Conservation (phyloP, 2,113 vertebrate genomes). For the Pogonocichla stellata region DNA sequence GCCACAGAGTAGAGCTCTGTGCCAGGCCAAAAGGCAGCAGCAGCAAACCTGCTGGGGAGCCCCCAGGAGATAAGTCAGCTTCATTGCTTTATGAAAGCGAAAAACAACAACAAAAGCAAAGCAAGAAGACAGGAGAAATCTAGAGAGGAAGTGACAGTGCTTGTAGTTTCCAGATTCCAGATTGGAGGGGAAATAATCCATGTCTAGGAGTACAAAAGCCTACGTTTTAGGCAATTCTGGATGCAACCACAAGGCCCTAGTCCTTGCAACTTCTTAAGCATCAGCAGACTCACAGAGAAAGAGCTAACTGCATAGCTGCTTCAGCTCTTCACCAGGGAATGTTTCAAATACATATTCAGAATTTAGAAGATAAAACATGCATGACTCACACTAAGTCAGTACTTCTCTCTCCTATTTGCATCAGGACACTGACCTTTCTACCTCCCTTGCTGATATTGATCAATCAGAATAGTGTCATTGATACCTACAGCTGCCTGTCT, state of each 20-base stretch:
- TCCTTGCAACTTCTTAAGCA: neutral
- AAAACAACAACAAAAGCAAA: neutral
- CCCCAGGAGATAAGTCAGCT: neutral
- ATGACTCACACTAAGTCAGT: neutral
- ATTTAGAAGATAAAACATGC: neutral
- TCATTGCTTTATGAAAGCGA: rapidly evolving
- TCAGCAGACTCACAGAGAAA: neutral
- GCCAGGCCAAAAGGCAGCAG: rapidly evolving
- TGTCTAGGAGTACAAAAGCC: neutral
- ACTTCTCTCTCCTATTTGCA: neutral
- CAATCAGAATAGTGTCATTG: neutral
- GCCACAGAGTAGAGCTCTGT: rapidly evolving
- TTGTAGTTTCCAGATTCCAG: neutral
- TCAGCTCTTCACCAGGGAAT: neutral
- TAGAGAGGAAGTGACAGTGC: rapidly evolving
- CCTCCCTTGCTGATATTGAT: neutral
- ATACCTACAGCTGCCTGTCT: neutral
- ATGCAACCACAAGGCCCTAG: neutral
- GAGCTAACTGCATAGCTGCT: neutral
- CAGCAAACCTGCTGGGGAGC: neutral
- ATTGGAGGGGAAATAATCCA: neutral
- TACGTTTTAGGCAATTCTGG: neutral
- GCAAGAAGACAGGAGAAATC: neutral
- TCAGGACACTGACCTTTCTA: neutral
- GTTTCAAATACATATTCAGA: neutral